phyloP scores from a whole-genome alignment of 37 sponge, comb jelly and placozoan species.

The Spongilla lacustris region DNA sequence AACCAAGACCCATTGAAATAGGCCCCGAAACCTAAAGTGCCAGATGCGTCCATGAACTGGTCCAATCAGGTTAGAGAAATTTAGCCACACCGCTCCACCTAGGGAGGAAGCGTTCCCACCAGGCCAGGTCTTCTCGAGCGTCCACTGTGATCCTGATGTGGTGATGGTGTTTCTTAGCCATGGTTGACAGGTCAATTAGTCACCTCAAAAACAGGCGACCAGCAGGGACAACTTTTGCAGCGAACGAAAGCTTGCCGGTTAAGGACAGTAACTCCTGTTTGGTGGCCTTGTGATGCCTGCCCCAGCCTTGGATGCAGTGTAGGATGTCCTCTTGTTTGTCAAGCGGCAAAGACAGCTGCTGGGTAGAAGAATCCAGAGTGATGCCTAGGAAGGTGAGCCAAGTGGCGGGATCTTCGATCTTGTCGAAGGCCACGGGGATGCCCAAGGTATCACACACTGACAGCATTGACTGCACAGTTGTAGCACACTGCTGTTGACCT shows the following conservation, averaged over 20 bases:
- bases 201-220: constrained; percentile 32
- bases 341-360: constrained; percentile 7
- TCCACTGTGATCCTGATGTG: constrained; percentile 12
- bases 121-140: constrained; percentile 15
- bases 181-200: constrained; percentile 27
- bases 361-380: constrained; percentile 14
- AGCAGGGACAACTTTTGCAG: constrained; percentile 30
- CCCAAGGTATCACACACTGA: constrained; percentile 17
- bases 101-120: constrained; percentile 28
- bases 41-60: constrained; percentile 50
- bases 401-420: constrained; percentile 3
- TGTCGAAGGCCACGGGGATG: constrained; percentile 27
- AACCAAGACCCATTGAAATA: constrained; percentile 36
- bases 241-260: constrained; percentile 35
- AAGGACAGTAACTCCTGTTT: constrained; percentile 42
- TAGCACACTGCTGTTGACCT: neutral
- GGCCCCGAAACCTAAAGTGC: constrained; percentile 34
- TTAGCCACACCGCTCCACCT: constrained; percentile 35
- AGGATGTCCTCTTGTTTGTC: constrained; percentile 15
- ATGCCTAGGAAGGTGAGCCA: constrained; percentile 34
- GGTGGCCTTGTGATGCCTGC: neutral
- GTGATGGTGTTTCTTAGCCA: constrained; percentile 3
- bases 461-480: neutral
- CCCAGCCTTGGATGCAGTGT: constrained; percentile 19
- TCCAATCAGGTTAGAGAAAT: constrained; percentile 9